Base-by-base conservation (phyloP, 2,113 vertebrate species). In the Calypte anna region DNA sequence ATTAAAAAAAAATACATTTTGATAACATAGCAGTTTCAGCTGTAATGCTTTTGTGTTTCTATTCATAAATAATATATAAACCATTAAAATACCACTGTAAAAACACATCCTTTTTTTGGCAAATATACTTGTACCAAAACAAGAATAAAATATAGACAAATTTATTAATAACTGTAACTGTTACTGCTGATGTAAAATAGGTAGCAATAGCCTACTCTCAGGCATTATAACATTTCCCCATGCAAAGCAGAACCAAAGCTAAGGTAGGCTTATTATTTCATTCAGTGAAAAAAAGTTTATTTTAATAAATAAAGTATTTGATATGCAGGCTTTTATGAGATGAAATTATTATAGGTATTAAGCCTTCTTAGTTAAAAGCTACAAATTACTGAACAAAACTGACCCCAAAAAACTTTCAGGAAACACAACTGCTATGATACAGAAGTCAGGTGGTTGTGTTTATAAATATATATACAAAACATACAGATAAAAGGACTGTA, bases 381-480 rank as follows among this genome's bases (percentile, higher is more conserved):
- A 81, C 48, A 72, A 48, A 70, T 72, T 64, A 83, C 14, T 86
- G 85, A 95, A 86, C 43, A 88, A 94, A 90, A 57, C 10, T 38
- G 44, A 89, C 85, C 43, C 74, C 51, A 31, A 57, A 84, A 68
- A 80, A 48, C 59, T 86, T 84, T 51, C 31, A 78, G 40, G 53
- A 91, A 91, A 88, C 43, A 63, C 70, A 90, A 43, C 24, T 43
- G 25, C 21, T 88, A 50, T 22, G 86, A 83, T 36, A 70, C 25
- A 90, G 59, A 91, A 78, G 13, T 74, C 30, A 30, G 6, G 33
- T 72, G 38, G 69, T 91, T 68, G 40, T 66, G 19, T 77, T 95
- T 78, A 96, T 93, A 96, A 94, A 96, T 95, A 97, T 78, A 93
- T 83, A 72, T 78, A 94, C 5, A 91, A 5, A 31, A 91, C 40